Conservation (phyloP, 2,113 vertebrate genomes). For the Sprattus sprattus region DNA sequence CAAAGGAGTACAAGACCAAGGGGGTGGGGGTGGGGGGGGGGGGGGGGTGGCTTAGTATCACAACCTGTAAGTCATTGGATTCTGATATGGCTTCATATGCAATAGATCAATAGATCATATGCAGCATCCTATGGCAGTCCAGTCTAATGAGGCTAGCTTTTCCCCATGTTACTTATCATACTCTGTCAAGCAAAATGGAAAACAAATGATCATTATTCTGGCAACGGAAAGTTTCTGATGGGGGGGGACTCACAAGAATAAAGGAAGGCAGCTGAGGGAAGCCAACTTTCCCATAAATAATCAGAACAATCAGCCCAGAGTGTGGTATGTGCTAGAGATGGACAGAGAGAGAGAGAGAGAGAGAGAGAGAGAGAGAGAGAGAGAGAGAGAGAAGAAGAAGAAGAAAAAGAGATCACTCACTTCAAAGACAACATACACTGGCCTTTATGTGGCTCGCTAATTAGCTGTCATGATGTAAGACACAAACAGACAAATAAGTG, state of each 20-base stretch:
- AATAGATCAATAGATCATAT: neutral
- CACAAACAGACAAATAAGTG: neutral
- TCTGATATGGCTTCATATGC: neutral
- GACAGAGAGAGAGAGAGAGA: neutral
- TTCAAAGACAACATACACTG: neutral
- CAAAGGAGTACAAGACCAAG: no score
- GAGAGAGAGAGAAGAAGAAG: neutral
- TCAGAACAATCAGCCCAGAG: neutral
- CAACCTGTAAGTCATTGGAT: neutral
- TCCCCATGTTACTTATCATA: neutral
- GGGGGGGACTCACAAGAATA: neutral
- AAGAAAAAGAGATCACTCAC: slow-evolving; percentile 41
- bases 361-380: neutral
- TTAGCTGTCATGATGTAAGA: neutral
- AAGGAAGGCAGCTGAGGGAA: neutral
- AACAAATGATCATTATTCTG: neutral
- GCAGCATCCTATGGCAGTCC: neutral
- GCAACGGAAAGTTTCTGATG: neutral
- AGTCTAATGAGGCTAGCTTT: neutral
- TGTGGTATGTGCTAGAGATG: neutral
- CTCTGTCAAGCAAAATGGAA: neutral
- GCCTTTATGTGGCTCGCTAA: neutral
- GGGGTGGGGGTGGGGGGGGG: no score
- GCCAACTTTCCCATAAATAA: neutral
- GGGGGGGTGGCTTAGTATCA: neutral